Conservation (phyloP, 2,888 invertebrate species). For the Ochropleura leucogaster region DNA sequence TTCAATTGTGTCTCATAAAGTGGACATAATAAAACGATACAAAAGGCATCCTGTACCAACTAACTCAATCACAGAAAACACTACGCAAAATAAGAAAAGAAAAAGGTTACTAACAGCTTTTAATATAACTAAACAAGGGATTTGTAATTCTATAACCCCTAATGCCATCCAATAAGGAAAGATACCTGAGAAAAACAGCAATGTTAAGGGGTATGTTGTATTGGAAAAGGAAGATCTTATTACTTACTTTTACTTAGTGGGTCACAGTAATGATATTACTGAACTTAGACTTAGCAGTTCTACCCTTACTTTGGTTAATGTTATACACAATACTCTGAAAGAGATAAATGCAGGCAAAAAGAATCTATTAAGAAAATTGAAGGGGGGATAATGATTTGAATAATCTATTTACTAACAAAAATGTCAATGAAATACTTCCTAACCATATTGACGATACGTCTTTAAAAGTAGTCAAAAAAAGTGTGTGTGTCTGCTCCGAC, state of each 20-base stretch:
- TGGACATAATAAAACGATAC: not conserved
- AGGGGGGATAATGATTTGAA: not conserved
- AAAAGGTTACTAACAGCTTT: conserved; percentile 36
- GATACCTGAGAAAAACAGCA: conserved; percentile 68
- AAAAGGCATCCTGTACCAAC: not conserved
- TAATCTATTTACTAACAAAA: not conserved
- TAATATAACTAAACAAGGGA: conserved; percentile 45
- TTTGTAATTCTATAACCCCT: conserved; percentile 57
- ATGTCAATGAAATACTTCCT: too few species aligned
- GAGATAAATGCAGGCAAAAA: conserved; percentile 29
- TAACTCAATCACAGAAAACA: conserved; percentile 23
- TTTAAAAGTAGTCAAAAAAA: not conserved
- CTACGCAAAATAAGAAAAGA: conserved; percentile 29
- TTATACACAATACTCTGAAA: conserved; percentile 53
- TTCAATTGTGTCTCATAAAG: not conserved
- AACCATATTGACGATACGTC: not conserved
- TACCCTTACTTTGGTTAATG: conserved; percentile 68
- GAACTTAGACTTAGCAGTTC: conserved; percentile 69
- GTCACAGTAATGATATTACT: conserved; percentile 78
- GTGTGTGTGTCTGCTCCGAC: too few species aligned
- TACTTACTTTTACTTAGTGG: conserved; percentile 78
- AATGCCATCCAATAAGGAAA: conserved; percentile 63
- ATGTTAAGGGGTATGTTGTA: conserved; percentile 76
- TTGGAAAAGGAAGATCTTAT: conserved; percentile 76
- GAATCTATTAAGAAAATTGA: conserved; percentile 25